Percentiles rank a stretch among this genome's conserved stretches.
phyloP scores from a whole-genome alignment of 2,113 vertebrate genomes.

The Ceyx melanurus region DNA sequence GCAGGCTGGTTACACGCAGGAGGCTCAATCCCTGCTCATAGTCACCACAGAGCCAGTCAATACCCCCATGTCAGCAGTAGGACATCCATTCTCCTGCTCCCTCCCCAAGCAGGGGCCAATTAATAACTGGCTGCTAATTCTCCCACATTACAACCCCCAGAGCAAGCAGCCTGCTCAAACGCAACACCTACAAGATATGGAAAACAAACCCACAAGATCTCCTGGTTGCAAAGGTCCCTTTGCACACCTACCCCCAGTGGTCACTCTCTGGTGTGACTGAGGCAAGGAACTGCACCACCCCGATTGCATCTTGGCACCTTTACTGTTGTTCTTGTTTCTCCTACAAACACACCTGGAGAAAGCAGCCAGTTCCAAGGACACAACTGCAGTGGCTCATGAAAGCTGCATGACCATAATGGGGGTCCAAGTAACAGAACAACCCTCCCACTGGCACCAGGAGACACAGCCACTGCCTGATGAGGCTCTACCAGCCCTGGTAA shows the following conservation, averaged over 20 bases:
- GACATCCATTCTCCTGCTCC: background rate
- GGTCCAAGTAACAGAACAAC: background rate
- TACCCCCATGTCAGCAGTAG: accelerated
- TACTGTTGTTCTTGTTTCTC: background rate
- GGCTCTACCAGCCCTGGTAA: background rate
- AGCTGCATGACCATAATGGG: accelerated
- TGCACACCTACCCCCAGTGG: background rate
- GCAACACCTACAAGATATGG: background rate
- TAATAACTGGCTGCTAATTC: background rate
- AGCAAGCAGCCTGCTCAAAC: background rate
- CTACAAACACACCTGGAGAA: slow-evolving; percentile 40
- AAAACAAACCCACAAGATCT: background rate
- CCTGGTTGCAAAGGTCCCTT: background rate
- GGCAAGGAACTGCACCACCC: background rate
- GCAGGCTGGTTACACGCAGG: accelerated
- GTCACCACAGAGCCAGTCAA: background rate
- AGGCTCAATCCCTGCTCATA: background rate
- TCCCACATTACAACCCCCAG: background rate
- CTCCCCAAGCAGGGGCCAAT: accelerated
- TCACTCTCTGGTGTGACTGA: accelerated
- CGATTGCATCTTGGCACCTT: accelerated
- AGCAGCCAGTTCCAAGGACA: background rate
- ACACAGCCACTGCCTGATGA: background rate
- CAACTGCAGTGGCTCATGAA: accelerated
- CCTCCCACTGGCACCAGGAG: background rate